Base-by-base conservation (phyloP, 2,888 invertebrate genomes). In the Stenichneumon culpator region DNA sequence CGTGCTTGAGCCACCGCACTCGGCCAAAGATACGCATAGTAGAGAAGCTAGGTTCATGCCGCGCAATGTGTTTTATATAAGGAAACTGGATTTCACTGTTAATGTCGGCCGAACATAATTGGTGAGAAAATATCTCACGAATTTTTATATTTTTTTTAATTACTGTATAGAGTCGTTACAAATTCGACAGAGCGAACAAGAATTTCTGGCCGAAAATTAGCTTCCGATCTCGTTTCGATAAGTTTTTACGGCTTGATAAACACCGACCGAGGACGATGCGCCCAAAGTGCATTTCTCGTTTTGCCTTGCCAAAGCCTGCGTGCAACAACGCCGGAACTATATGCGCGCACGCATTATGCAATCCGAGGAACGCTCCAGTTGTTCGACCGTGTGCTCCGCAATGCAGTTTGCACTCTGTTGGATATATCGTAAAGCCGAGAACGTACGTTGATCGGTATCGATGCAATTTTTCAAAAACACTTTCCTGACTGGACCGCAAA, bases 51-150 rank as follows among this genome's bases (percentile, higher is more conserved):
- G 4, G 25, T 57, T 57, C 54, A 39, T 32, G 32, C 44, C 54
- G 32, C 67, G 77, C 39, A 79, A 83, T 68, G 50, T 57, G 60
- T 79, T 83, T 79, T 79, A 74, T 79, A 75, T 83, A 83, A 83
- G 74, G 69, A 80, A 79, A 69, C 63, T 44, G n/a, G 65, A 83
- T 74, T 83, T 79, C 83, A 79, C 79, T 83, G 83, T 75, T 83
- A 79, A 83, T 75, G 79, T 74, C 79, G 79, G 54, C 52, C 69
- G 54, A 79, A 65, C 54, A 63, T 75, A 79, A 83, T 74, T 79
- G 73, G 11, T 69, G 44, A 28, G 52, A 50, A 78, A 68, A 60
- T 54, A 54, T 57, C 57, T 57, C 16, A n/a, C 54, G 54, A 39
- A 16, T 11, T 19, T 19, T 39, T 6, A 32, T 60, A 28, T 28